Evolutionary conservation across 53 echinoderm and acorn worm species (phyloP).

Genomic region (Echinometra lucunter): DNA sequence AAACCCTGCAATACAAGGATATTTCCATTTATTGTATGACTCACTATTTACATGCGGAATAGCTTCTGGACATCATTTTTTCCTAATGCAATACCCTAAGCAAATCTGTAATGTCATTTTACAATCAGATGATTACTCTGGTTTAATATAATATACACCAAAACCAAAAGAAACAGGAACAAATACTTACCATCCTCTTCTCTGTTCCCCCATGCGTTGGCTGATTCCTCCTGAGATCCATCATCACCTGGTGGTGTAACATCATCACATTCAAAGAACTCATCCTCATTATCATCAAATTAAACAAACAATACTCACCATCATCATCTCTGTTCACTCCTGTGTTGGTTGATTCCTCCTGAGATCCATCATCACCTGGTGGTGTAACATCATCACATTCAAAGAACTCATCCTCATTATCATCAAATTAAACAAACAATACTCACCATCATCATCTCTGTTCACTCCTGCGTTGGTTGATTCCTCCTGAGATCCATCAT

Average conservation of each 20-base stretch:
- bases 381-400: conserved; percentile 86
- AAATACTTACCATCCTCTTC: conserved; percentile 53
- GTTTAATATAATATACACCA: too few relatives aligned
- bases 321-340: conserved; percentile 18
- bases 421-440: too few relatives aligned
- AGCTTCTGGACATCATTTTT: too few relatives aligned
- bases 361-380: background rate
- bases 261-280: conserved; percentile 97
- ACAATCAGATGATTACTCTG: too few relatives aligned
- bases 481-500: background rate
- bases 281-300: conserved; percentile 74
- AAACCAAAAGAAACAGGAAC: too few relatives aligned
- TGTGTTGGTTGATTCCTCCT: background rate
- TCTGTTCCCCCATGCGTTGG: background rate
- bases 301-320: too few relatives aligned
- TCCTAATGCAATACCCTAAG: too few relatives aligned
- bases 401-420: conserved; percentile 88
- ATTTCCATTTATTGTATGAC: too few relatives aligned
- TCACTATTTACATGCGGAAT: too few relatives aligned
- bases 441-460: conserved; percentile 54
- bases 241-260: conserved; percentile 38
- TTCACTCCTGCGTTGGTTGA: too few relatives aligned
- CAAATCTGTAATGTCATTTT: too few relatives aligned
- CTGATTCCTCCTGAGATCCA: background rate
- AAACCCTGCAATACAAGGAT: too few relatives aligned